phyloP scores from a whole-genome alignment of 2,888 invertebrate genomes.

The Lithophane socia region DNA sequence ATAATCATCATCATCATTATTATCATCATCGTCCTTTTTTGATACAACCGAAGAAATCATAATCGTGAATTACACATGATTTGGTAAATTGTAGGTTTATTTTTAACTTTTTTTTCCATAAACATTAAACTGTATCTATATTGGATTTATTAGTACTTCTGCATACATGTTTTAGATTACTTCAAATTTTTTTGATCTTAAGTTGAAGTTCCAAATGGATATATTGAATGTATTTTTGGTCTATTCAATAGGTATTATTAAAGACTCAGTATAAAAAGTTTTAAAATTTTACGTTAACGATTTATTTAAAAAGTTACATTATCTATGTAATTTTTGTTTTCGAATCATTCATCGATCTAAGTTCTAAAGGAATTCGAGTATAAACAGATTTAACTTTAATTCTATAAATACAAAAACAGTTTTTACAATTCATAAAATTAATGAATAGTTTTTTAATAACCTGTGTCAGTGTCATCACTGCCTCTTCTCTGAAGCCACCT shows the following conservation, averaged over 20 bases:
- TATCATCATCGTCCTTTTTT: neutral
- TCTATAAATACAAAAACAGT: neutral
- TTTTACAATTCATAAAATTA: neutral
- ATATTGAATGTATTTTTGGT: neutral
- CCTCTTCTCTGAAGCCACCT: slow-evolving; percentile 84
- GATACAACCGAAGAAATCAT: neutral
- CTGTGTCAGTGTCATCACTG: slow-evolving; percentile 84
- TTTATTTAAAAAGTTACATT: neutral
- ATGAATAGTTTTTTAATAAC: slow-evolving; percentile 63
- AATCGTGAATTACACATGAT: too few relatives aligned
- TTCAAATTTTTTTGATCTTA: neutral
- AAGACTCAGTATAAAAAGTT: neutral
- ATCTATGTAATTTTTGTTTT: too few relatives aligned
- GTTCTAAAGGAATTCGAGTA: neutral
- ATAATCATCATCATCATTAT: too few relatives aligned
- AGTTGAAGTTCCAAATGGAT: neutral
- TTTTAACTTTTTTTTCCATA: slow-evolving; percentile 11
- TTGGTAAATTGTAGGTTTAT: slow-evolving; percentile 14
- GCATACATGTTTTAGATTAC: slow-evolving; percentile 17
- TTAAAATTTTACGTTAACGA: neutral
- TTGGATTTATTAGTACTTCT: neutral
- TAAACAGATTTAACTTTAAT: neutral
- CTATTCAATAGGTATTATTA: neutral
- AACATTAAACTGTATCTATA: neutral
- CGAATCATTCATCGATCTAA: neutral